Evolutionary conservation across 2,888 invertebrate genomes (phyloP).

Genomic region (Andrena bucephala): DNA sequence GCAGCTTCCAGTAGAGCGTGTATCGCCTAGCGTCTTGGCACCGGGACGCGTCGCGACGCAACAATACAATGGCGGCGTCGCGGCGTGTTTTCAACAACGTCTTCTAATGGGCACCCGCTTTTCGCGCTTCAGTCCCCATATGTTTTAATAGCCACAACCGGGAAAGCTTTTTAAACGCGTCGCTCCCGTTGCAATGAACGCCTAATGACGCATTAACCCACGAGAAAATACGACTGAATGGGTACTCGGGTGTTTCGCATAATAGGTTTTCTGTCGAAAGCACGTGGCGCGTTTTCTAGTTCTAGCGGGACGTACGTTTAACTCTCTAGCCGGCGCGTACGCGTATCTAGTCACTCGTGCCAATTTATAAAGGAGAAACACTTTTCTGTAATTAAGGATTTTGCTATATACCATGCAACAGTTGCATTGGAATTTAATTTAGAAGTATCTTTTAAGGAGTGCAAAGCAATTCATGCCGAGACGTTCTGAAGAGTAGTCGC

Average conservation of each 20-base stretch:
- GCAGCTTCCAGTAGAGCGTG: slow-evolving; percentile 1
- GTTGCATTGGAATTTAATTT: too few species aligned
- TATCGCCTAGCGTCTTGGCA: slow-evolving; percentile 23
- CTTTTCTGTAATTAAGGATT: too few species aligned
- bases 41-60: slow-evolving; percentile 6
- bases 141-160: slow-evolving; percentile 20
- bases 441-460: too few species aligned
- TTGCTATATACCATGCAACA: too few species aligned
- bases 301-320: not conserved
- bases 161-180: slow-evolving; percentile 27
- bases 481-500: too few species aligned
- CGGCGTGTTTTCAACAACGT: slow-evolving; percentile 27
- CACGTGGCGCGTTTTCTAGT: not conserved
- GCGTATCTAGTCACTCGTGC: too few species aligned
- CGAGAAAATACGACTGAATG: not conserved
- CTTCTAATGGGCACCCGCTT: slow-evolving; percentile 38
- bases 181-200: not conserved
- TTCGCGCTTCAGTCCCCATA: slow-evolving; percentile 7
- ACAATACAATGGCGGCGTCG: not conserved
- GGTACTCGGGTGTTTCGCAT: not conserved
- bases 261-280: slow-evolving; percentile 18
- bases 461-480: too few species aligned
- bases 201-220: slow-evolving; percentile 24
- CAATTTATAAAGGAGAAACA: too few species aligned
- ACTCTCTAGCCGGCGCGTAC: too few species aligned